Base-by-base conservation (phyloP, 2,888 invertebrate species). In the Bibio marci region DNA sequence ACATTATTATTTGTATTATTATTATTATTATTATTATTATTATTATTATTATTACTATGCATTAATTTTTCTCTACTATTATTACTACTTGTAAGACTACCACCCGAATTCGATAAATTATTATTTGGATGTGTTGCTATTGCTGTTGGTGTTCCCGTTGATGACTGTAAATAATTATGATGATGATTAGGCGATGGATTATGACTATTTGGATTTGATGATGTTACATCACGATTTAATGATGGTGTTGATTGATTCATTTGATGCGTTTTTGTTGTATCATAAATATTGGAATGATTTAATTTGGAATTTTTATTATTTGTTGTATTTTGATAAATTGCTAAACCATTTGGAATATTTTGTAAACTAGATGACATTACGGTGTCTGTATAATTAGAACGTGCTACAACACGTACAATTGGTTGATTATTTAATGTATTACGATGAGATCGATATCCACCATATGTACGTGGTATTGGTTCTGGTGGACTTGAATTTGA, bases 311-410 rank as follows among this genome's bases (percentile, higher is more conserved):
- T 31, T 28, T 28, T 34, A 22, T 14, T 34, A 26, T 36, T 40
- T n/a, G n/a, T n/a, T 2, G 40, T 33, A 31, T 37, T 37, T 43
- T 45, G 41, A 47, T 59, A 59, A 43, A 58, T 54, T 35, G 40
- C 25, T 50, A 60, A 52, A 40, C 60, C 61, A 48, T 62, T 62
- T 28, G 62, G 59, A 49, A 62, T 62, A 50, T 58, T 62, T 49
- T 62, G 62, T 41, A 62, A 48, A 45, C 63, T 62, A 37, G 60
- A 58, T 30, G 62, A 62, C 55, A 62, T 60, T 8, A 58, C 52
- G 31, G 61, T 56, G 41, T 62, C 62, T 3, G 57, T 55, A 40
- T 56, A 61, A 43, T 57, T 59, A 7, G 62, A 55, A 48, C 62
- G 61, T 28, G 55, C 50, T 17, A 60, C 54, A 25, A 58, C 53